Evolutionary conservation across 1,140 invertebrate species (phyloP).

Genomic region (Phenacoccus solenopsis): DNA sequence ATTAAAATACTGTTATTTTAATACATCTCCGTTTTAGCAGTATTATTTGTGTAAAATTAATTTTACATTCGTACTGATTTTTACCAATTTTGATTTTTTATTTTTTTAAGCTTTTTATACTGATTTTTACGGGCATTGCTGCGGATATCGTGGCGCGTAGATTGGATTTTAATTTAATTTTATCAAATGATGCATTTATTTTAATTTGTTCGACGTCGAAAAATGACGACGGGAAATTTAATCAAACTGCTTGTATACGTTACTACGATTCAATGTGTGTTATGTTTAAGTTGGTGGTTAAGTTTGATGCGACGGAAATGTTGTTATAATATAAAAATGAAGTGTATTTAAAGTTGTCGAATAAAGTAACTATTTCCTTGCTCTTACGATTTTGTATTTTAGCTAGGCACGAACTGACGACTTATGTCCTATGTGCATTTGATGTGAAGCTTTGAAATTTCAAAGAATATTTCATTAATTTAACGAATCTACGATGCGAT

Average conservation of each 20-base stretch:
- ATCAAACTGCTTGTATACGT: conserved; percentile 13
- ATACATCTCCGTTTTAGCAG: neutral
- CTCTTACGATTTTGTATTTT: too few species aligned
- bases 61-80: conserved; percentile 4
- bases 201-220: conserved; percentile 3
- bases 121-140: neutral
- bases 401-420: too few species aligned
- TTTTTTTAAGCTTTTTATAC: neutral
- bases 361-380: too few species aligned
- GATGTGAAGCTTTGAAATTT: too few species aligned
- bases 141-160: neutral
- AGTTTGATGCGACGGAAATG: too few species aligned
- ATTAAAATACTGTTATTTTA: neutral
- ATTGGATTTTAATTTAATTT: neutral
- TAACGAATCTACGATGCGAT: too few species aligned
- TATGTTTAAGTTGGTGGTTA: conserved; percentile 1
- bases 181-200: conserved; percentile 12
- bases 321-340: too few species aligned
- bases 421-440: too few species aligned
- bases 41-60: neutral
- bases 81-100: neutral
- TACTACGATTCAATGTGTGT: neutral
- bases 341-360: too few species aligned
- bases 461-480: too few species aligned
- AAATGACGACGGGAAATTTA: neutral